Percentiles rank a stretch among this genome's conserved stretches.
Conservation (phyloP, 2,797 vertebrate species). For the Esox lucius region DNA sequence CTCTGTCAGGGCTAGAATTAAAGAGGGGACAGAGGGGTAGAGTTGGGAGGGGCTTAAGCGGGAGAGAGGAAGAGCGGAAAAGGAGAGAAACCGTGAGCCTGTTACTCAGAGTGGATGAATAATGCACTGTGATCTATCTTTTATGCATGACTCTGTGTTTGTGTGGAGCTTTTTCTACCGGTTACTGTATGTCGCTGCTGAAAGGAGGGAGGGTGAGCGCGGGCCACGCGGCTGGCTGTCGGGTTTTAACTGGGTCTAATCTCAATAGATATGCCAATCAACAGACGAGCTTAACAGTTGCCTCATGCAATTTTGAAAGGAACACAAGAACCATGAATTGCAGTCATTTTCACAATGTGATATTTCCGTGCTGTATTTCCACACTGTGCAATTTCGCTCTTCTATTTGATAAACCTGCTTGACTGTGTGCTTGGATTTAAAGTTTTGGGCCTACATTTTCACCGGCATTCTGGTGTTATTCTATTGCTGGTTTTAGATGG, state of each 20-base stretch:
- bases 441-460: too few species aligned
- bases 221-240: conserved; percentile 14
- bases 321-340: conserved; percentile 10
- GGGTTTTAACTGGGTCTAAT: neutral
- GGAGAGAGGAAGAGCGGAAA: neutral
- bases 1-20: conserved; percentile 44
- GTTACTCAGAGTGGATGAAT: conserved; percentile 67
- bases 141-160: conserved; percentile 69
- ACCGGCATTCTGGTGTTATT: too few species aligned
- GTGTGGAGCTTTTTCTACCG: conserved; percentile 59
- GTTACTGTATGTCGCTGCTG: conserved; percentile 44
- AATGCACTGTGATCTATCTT: conserved; percentile 65
- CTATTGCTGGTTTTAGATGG: too few species aligned
- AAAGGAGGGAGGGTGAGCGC: conserved; percentile 1
- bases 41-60: conserved; percentile 26
- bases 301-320: conserved; percentile 21
- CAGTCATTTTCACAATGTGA: too few species aligned
- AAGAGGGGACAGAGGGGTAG: conserved; percentile 14
- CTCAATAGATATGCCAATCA: neutral
- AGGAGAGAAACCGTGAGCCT: neutral
- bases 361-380: too few species aligned
- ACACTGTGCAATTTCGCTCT: too few species aligned
- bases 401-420: too few species aligned
- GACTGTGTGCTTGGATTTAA: too few species aligned
- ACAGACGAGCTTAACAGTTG: conserved; percentile 29